Evolutionary conservation across 1,140 invertebrate genomes (phyloP), one percentile per base, ranked within the genome.

Genomic region (Lanistes nyassanus): DNA sequence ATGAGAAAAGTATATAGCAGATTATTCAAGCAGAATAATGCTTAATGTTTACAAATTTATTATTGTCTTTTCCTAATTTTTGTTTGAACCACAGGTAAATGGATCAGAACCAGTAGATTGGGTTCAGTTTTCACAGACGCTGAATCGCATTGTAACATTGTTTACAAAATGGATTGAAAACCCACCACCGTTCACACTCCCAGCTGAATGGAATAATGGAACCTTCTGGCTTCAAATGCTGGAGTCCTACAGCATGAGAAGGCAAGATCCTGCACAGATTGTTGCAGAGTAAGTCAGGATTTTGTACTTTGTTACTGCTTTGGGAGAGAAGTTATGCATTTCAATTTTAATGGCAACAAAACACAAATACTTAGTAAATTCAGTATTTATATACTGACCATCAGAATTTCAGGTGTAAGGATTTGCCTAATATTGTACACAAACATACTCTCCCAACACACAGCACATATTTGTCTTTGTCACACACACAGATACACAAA

Each of bases 211-310:
- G 80, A 42, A 69, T 58, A 81, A 81, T 73, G 80, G 70, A 31
- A 51, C 75, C n/a, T 81, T 69, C 65, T 81, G 80, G 80, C 55
- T 79, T 3, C 53, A 74, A 34, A 31, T 79, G 53, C 58, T 81
- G 31, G 60, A 74, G 39, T 58, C 71, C 39, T 79, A 81, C 37
- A 53, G 51, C 51, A 37, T 62, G 62, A 53, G 21, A 19, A 73
- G 73, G 39, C 75, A 75, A 34, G 56, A 68, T 29, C 75, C 72
- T 29, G 42, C 26, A 1, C 34, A 19, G 31, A 76, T 79, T 7
- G 37, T 71, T 1, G 19, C 47, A 34, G 69, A 79, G 78, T 79
- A 75, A 76, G 78, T 64, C 31, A 23, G 19, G 23, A 13, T 37
- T 65, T n/a, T 42, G 9, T 42, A 42, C 39, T 13, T 34, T 34